phyloP scores from a whole-genome alignment of 2,113 vertebrate species.

The Chiloscyllium plagiosum region DNA sequence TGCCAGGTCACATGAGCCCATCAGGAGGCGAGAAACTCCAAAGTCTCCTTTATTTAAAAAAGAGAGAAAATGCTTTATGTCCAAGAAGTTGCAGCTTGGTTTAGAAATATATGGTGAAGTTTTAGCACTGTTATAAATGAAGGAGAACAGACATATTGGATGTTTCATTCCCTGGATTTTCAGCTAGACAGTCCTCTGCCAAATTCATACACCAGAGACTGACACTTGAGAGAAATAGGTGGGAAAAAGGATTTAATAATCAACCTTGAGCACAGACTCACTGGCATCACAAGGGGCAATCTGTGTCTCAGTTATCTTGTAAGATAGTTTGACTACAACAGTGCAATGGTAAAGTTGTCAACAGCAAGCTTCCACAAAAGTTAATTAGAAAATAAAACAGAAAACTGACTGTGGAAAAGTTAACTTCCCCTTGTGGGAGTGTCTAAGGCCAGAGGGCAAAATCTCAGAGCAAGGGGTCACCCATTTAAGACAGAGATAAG shows the following conservation, averaged over 20 bases:
- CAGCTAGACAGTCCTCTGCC: background rate
- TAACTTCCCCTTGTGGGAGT: too few species aligned
- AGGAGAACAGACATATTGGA: background rate
- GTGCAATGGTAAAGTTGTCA: background rate
- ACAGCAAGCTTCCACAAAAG: background rate
- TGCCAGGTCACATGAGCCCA: conserved; percentile 78
- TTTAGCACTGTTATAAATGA: background rate
- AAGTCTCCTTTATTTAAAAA: conserved; percentile 68
- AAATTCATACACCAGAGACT: background rate
- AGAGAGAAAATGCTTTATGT: background rate
- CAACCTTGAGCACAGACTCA: background rate
- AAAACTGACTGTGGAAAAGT: too few species aligned
- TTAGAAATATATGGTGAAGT: background rate
- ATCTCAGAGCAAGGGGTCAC: too few species aligned
- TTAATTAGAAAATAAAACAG: too few species aligned
- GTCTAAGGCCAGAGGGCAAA: too few species aligned
- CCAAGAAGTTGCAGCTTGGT: background rate
- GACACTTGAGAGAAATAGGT: background rate
- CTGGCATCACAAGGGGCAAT: background rate
- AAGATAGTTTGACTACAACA: background rate
- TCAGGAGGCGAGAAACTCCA: conserved; percentile 74
- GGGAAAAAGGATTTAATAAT: background rate
- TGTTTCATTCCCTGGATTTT: background rate
- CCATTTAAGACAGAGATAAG: too few species aligned
- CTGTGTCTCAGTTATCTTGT: background rate